These are phyloP conservation scores for Palythoa grandis DNA, from an alignment of 92 coral and sea anemone genomes.

Conservation along the genomic window DNA sequence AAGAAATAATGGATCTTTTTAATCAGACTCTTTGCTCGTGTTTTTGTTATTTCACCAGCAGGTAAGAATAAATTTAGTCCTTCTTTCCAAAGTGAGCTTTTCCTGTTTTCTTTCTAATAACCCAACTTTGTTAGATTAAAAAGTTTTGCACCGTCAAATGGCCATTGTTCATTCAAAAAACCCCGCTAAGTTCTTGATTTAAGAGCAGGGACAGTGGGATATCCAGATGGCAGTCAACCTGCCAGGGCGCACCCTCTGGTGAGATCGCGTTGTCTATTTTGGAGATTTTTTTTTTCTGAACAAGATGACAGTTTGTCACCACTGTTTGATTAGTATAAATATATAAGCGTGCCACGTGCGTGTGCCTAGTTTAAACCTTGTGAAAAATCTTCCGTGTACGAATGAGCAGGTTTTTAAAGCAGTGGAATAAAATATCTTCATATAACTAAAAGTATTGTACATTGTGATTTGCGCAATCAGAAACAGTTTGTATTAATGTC, in stretches of 20 bases:
- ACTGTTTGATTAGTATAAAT: not conserved
- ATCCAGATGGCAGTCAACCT: not conserved
- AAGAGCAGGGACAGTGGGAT: not conserved
- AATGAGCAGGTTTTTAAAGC: not conserved
- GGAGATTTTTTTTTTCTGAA: not conserved
- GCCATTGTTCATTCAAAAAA: not conserved
- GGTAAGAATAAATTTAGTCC: not conserved
- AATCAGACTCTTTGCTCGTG: slow-evolving; percentile 30
- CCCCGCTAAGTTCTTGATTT: not conserved
- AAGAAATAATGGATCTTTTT: not conserved
- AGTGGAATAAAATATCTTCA: not conserved
- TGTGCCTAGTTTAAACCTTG: not conserved
- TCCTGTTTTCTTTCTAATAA: not conserved
- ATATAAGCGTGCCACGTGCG: slow-evolving; percentile 35
- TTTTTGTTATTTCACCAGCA: slow-evolving; percentile 17
- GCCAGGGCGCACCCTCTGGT: not conserved
- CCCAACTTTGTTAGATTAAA: not conserved
- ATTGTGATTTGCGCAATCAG: not conserved
- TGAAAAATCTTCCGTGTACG: not conserved
- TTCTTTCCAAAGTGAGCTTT: not conserved
- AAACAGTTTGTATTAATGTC: not conserved
- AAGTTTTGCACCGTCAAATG: not conserved
- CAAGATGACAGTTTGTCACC: slow-evolving; percentile 7
- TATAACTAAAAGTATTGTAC: not conserved
- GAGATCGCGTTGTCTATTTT: not conserved